Conservation (phyloP, 2,888 invertebrate genomes). For the Caenorhabditis virilis region DNA sequence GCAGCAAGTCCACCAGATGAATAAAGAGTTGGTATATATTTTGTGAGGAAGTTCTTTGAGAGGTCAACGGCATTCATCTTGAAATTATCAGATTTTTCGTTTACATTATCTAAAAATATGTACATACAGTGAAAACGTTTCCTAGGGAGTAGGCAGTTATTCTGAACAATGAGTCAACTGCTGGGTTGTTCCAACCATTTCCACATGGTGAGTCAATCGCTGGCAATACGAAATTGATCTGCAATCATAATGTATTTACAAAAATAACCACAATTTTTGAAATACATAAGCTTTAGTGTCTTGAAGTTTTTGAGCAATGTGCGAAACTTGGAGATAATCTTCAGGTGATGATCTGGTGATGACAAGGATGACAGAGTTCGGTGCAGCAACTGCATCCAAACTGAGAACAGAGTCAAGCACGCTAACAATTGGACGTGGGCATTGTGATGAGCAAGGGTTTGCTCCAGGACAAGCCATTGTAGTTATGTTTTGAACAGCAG, state of each 20-base stretch:
- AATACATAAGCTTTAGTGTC: constrained; percentile 31
- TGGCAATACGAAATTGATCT: constrained; percentile 52
- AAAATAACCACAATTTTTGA: not conserved
- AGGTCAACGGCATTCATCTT: constrained; percentile 47
- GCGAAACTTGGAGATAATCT: constrained; percentile 40
- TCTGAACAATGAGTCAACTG: constrained; percentile 33
- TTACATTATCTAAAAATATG: not conserved
- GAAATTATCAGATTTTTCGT: not conserved
- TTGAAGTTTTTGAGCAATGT: constrained; percentile 28
- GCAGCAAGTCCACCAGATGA: constrained; percentile 41
- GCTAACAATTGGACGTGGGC: constrained; percentile 53
- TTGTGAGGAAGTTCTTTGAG: constrained; percentile 38
- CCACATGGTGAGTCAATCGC: constrained; percentile 56
- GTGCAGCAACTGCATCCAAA: constrained; percentile 26
- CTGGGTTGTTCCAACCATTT: constrained; percentile 50
- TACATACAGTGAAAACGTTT: constrained; percentile 47
- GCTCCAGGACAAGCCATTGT: constrained; percentile 40
- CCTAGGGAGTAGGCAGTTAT: constrained; percentile 51
- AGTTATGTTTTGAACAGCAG: constrained; percentile 44
- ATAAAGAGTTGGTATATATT: constrained; percentile 52
- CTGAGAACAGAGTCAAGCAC: constrained; percentile 41
- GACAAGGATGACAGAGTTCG: constrained; percentile 55
- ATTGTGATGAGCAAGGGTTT: constrained; percentile 44
- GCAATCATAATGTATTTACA: not conserved
- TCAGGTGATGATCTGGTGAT: constrained; percentile 59